A percentile compares a stretch with the other conserved stretches of the same genome.
Conservation (phyloP, 2,113 vertebrate species). For the Aspiorhynchus laticeps region DNA sequence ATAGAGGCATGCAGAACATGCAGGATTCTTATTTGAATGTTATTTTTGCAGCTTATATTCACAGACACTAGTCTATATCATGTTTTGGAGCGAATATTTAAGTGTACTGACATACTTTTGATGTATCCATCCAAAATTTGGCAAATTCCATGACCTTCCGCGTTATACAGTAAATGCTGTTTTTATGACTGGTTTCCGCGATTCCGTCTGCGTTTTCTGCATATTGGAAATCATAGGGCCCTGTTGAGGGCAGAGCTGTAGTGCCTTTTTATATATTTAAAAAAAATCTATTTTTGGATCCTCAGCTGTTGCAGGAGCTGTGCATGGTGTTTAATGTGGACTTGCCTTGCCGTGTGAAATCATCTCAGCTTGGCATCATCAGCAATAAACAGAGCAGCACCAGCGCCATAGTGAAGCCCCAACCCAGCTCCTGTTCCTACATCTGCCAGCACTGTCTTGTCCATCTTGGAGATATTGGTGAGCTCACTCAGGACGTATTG, state of each 20-base stretch:
- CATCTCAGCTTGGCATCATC: conserved; percentile 97
- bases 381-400: conserved; percentile 90
- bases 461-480: conserved; percentile 98
- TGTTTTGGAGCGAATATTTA: too few species aligned
- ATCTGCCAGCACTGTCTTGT: conserved; percentile 99
- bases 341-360: conserved; percentile 95
- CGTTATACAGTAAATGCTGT: too few species aligned
- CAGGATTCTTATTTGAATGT: too few species aligned
- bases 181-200: too few species aligned
- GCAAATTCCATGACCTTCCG: too few species aligned
- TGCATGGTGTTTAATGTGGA: conserved; percentile 99
- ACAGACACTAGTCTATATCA: too few species aligned
- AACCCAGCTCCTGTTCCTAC: conserved; percentile 98
- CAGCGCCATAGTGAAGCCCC: conserved; percentile 93
- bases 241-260: neutral
- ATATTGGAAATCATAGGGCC: too few species aligned
- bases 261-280: neutral
- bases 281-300: neutral
- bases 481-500: conserved; percentile 58
- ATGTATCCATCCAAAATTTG: too few species aligned
- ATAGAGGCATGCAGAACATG: too few species aligned
- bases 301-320: conserved; percentile 93
- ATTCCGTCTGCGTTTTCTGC: too few species aligned
- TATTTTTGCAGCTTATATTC: too few species aligned
- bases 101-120: too few species aligned